Evolutionary conservation across 2,113 vertebrate species (phyloP), one percentile per base, ranked within the genome.

Genomic region (Pao palembangensis): DNA sequence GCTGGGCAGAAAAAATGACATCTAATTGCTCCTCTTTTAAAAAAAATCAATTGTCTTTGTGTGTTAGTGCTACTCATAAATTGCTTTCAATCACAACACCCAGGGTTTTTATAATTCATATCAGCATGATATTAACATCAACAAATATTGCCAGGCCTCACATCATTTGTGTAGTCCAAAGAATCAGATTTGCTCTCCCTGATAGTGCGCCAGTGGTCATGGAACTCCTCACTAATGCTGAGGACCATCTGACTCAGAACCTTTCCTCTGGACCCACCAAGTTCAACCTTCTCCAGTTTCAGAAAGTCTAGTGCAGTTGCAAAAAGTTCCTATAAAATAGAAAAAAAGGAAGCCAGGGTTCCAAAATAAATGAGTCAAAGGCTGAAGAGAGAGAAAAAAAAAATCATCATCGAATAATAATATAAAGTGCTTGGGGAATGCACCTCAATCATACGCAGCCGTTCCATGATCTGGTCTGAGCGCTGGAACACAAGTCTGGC

Each of bases 121-220:
- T 23, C 60, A 61, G 59, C 52, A n/a, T 42, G 53, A 72, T 61
- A 69, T 73, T 51, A 69, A 64, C 38, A 61, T 49, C 44, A 14
- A 18, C 34, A 51, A 41, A 54, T 64, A n/a, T 54, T 42, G 42
- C 4, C 11, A 2, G 20, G 51, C 19, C 76, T 83, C 75, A 90
- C 87, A 58, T 82, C 51, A 54, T 85, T 82, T 10, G 65, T 86
- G 38, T 86, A 91, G 81, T 90, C 87, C 74, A 92, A 61, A 2
- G 85, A 86, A 62, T 82, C 83, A 13, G 90, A 84, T 89, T 93
- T 91, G 80, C 89, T 92, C 83, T 92, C 88, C 69, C 84, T 77
- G 15, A 90, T 76, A 55, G 84, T 59, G 44, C 90, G 90, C 85
- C 87, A 89, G 54, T 53, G 75, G 71, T 89, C 88, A 28, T 82